A percentile compares a stretch with the other conserved stretches of the same genome.
These are phyloP conservation scores for Microchirus variegatus DNA, from an alignment of 2,797 vertebrate species.

Conservation along the genomic window DNA sequence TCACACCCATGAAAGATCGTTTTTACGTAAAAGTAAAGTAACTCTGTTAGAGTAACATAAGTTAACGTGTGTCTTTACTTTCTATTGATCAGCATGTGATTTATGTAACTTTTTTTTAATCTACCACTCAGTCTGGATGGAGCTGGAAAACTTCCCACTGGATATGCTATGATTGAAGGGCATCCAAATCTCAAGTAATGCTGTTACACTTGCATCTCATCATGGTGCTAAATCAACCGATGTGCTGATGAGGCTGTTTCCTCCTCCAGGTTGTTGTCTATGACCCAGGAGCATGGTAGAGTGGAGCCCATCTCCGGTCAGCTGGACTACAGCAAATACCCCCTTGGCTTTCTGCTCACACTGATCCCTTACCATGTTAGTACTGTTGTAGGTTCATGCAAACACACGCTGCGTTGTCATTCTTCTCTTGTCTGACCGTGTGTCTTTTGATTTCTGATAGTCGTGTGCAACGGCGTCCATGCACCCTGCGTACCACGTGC, in stretches of 20 bases:
- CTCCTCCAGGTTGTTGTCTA: conserved; percentile 79
- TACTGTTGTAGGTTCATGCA: conserved; percentile 3
- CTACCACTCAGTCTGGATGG: conserved; percentile 79
- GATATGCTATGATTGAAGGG: conserved; percentile 85
- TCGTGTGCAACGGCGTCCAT: conserved; percentile 85
- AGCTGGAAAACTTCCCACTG: conserved; percentile 70
- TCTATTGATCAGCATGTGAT: background rate
- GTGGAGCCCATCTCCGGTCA: conserved; percentile 78
- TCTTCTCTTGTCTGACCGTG: conserved; percentile 3
- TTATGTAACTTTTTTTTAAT: background rate
- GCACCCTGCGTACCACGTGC: conserved; percentile 85
- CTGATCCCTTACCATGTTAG: conserved; percentile 87
- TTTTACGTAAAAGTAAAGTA: too few relatives aligned
- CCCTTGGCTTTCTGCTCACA: conserved; percentile 79
- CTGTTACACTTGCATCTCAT: background rate
- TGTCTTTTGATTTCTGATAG: conserved; percentile 57
- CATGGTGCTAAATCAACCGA: background rate
- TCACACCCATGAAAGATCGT: too few relatives aligned
- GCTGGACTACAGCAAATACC: conserved; percentile 82
- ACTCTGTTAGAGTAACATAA: too few relatives aligned
- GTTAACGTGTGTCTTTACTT: background rate
- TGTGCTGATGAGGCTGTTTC: conserved; percentile 6
- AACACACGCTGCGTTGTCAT: background rate
- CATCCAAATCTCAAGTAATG: conserved; percentile 83
- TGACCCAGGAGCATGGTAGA: conserved; percentile 89